phyloP scores from a whole-genome alignment of 2,797 vertebrate species.

The Netta rufina region DNA sequence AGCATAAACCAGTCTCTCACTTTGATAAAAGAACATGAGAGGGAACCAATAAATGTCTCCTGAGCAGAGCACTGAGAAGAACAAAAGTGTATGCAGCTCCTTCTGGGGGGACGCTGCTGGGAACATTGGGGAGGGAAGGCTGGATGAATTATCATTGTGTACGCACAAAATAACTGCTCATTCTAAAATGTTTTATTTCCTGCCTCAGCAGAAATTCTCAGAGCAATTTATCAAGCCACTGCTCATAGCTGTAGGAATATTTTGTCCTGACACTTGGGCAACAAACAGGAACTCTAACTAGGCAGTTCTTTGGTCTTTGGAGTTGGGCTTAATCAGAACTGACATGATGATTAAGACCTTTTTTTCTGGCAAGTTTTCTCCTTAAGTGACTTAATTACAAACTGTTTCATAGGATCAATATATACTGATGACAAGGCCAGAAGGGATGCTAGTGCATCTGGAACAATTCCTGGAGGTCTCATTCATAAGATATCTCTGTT shows the following conservation, averaged over 20 bases:
- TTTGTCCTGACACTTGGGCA: not conserved
- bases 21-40: not conserved
- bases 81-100: not conserved
- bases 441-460: not conserved
- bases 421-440: not conserved
- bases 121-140: not conserved
- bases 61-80: not conserved
- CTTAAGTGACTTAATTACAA: not conserved
- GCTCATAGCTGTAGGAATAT: not conserved
- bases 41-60: not conserved
- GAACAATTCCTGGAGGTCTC: not conserved
- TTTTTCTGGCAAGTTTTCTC: not conserved
- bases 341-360: not conserved
- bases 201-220: not conserved
- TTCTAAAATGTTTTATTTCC: slow-evolving; percentile 8
- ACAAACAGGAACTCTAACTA: not conserved
- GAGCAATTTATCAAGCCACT: not conserved
- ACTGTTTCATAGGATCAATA: not conserved
- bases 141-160: not conserved
- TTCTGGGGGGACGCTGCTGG: not conserved
- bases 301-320: not conserved
- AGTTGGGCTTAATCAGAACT: not conserved
- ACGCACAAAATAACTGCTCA: not conserved
- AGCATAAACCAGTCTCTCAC: not conserved
- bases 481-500: not conserved